Evolutionary conservation across 2,797 vertebrate genomes (phyloP), one percentile per base, ranked within the genome.

Genomic region (Xenentodon cancila): DNA sequence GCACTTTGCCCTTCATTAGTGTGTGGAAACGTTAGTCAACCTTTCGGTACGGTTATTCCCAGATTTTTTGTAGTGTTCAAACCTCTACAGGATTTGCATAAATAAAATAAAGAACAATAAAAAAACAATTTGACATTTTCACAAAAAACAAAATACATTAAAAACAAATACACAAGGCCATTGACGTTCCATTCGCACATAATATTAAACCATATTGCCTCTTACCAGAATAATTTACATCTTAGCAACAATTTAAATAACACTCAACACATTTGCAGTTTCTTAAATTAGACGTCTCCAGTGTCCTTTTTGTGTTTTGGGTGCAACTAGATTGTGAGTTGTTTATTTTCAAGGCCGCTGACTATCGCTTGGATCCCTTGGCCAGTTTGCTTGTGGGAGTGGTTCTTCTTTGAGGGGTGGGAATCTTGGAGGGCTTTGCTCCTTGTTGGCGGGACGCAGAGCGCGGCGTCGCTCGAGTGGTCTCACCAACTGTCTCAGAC

Each of bases 151-250:
- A 96, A 94, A 91, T 92, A 94, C 92, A 95, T 90, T 84, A 89
- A 89, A 92, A 95, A 97, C 95, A 95, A 95, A 95, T 94, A 95
- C 95, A 96, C 93, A 96, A 96, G 94, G 95, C 96, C 94, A 93
- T 95, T 89, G 89, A 82, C 94, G 94, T 94, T 95, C 94, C 95
- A 96, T 96, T 94, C 93, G 89, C 94, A 94, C 90, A 91, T 82
- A 84, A 93, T 95, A 96, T 95, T 95, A 96, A 95, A 96, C 93
- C 93, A 93, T 94, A 93, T 93, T 94, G 93, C 95, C 93, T 96
- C 93, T 96, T 92, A 95, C 96, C 93, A 93, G 92, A 94, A 94
- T 98, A 99, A 96, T 95, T 98, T 99, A 99, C 96, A 98, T 92
- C 93, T 95, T 94, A 51, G 93, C 55, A 88, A 93, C 93, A 91